phyloP scores from a whole-genome alignment of 2,113 vertebrate species.

The Ailuropoda melanoleuca region DNA sequence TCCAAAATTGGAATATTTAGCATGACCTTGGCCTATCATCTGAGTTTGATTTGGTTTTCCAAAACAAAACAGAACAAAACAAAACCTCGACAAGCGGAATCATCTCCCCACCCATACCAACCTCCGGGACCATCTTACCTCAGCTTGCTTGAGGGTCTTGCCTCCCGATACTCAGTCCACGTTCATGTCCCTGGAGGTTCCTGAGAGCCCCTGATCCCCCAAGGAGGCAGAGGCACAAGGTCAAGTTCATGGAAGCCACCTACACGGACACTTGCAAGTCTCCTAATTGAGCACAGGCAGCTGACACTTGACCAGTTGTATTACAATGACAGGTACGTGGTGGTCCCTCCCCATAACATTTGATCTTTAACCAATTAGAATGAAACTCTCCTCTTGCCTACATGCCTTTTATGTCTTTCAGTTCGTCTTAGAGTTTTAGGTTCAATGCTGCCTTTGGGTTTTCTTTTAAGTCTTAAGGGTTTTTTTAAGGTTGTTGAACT shows the following conservation, averaged over 20 bases:
- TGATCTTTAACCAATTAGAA: not conserved
- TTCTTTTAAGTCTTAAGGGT: not conserved
- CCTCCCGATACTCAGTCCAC: not conserved
- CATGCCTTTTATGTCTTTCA: not conserved
- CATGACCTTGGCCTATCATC: not conserved
- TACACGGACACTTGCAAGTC: rapidly evolving
- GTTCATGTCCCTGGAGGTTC: not conserved
- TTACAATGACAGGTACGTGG: not conserved
- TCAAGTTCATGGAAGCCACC: not conserved
- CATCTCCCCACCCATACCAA: not conserved
- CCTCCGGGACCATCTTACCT: not conserved
- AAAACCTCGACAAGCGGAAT: not conserved
- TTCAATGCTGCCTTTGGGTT: not conserved
- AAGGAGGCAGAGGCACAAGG: not conserved
- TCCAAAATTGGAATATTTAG: not conserved
- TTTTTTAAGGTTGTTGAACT: not conserved
- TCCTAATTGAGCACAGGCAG: not conserved
- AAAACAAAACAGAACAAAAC: not conserved
- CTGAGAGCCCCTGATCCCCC: not conserved
- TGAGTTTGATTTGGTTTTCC: not conserved
- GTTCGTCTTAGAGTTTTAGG: not conserved
- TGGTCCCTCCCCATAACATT: not conserved
- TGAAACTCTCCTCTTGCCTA: not conserved
- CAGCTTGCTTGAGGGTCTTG: not conserved
- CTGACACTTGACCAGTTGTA: not conserved